Evolutionary conservation across 2,888 invertebrate species (phyloP), one percentile per base, ranked within the genome.

Genomic region (Anarsia innoxiella): DNA sequence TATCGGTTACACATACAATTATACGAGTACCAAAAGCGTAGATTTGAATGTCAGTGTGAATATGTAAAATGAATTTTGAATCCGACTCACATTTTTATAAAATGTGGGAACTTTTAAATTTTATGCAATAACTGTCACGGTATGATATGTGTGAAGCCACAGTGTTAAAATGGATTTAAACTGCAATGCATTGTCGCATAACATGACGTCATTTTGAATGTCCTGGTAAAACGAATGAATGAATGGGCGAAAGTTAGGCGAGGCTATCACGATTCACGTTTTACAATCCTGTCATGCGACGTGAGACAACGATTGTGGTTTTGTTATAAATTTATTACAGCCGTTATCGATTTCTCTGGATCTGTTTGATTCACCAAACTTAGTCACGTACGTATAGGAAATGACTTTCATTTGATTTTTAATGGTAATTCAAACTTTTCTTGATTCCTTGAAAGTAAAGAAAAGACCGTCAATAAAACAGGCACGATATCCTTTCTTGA

Each of bases 201-300:
- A 46, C 48, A 39, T 46, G 53, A 50, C 47, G 45, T 52, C 46
- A 51, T 44, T 46, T 39, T 49, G 42, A 42, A 41, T 39, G 50
- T 44, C 33, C 46, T 49, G 46, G 46, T 47, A 51, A 54, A 47
- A 56, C 59, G 57, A 60, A 62, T 59, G 52, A 48, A 63, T 62
- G 59, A 63, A 66, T 61, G 58, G 59, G 72, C 60, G 74, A 79
- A 77, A 77, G 76, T 74, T 68, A 64, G 71, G 68, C 56, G 66
- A 55, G 66, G 46, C 59, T 41, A 51, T 64, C 74, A 73, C 72
- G 70, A 67, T 47, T 44, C 61, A 51, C 57, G 54, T 52, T 49
- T n/a, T 51, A 54, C 56, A 57, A 48, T 46, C 56, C 52, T 61
- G 59, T 36, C n/a, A n/a, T n/a, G 23, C 31, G 36, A 37, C 35